Evolutionary conservation across 2,113 vertebrate species (phyloP), one percentile per base, ranked within the genome.

Genomic region (Felis chaus): DNA sequence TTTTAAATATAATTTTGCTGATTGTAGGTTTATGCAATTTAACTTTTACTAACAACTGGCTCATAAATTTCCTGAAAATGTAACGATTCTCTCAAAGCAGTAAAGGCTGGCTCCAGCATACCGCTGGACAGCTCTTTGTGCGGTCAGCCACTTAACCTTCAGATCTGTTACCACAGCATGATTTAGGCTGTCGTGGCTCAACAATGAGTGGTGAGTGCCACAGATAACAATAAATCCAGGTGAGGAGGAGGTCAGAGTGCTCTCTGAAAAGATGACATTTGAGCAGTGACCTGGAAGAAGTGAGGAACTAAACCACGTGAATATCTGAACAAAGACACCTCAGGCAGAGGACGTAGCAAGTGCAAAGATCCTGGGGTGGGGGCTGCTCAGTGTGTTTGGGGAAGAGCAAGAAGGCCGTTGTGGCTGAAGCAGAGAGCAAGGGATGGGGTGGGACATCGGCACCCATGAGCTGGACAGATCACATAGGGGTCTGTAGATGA

Each of bases 11-110:
- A 57, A 45, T 65, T 85, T 71, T 57, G 18, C 45, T 90, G 79
- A 39, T 81, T 68, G 14, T 21, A 53, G 36, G 36, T n/a, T 79
- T 80, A 65, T 48, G 3, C 45, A 55, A 57, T 79, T 89, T 74
- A 86, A 82, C n/a, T 80, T 94, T 93, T 78, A 74, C 36, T 93
- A 83, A 92, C 14, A 57, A 50, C 41, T 63, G 65, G 12, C 81
- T 96, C 69, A 45, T 3, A 68, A 16, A 73, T 81, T 86, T 92
- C 36, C 89, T 94, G 10, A 87, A 87, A 95, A n/a, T 36, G 41
- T 50, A 87, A 74, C 16, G 29, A 2, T 27, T 74, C 69, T 90
- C 89, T 41, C 1, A 19, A 90, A 9, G 63, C 21, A 68, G n/a
- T 55, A 12, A 12, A 94, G 79, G 6, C 48, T 36, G 50, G 31